Conservation (phyloP, 2,113 vertebrate genomes). For the Riparia riparia region DNA sequence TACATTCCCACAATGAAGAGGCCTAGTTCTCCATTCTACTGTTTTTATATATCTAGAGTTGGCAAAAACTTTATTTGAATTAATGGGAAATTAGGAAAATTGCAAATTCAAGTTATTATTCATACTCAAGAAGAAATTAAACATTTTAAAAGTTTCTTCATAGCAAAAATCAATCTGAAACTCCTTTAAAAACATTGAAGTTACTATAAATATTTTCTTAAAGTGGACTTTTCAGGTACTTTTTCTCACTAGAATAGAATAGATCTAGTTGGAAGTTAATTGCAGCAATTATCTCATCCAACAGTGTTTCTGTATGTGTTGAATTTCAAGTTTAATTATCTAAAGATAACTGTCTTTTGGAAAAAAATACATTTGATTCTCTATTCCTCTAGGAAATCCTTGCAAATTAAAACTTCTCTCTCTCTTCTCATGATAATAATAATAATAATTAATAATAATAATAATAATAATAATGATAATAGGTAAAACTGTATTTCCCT, state of each 20-base stretch:
- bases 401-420: not conserved
- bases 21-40: not conserved
- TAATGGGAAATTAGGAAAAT: not conserved
- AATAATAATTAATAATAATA: not conserved
- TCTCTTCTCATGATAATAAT: rapidly evolving
- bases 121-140: not conserved
- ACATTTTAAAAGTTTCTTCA: not conserved
- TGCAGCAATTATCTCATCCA: not conserved
- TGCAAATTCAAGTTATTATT: not conserved
- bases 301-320: not conserved
- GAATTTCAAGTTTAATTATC: not conserved
- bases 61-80: not conserved
- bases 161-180: not conserved
- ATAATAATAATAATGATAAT: not conserved
- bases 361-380: not conserved
- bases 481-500: not conserved
- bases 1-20: not conserved
- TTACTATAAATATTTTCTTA: not conserved
- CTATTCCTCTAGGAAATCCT: not conserved
- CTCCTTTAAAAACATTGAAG: not conserved
- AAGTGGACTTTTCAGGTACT: not conserved
- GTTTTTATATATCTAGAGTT: not conserved
- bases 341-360: not conserved
- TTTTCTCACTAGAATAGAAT: not conserved
- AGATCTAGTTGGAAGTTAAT: not conserved